phyloP scores from a whole-genome alignment of 2,113 vertebrate species.

The Entelurus aequoreus region DNA sequence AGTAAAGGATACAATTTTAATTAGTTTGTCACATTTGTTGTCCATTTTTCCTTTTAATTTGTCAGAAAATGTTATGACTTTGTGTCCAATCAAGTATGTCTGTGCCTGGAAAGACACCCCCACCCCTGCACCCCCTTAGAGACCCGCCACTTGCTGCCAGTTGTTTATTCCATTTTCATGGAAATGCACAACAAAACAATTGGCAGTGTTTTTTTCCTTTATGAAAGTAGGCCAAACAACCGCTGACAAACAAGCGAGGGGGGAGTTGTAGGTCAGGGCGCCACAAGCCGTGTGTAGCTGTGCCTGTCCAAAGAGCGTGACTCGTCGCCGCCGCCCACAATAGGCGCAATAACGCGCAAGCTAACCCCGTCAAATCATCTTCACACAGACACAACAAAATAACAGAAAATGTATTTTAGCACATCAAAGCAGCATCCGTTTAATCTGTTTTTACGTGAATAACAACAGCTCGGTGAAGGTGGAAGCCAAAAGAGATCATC shows the following conservation, averaged over 20 bases:
- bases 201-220: conserved; percentile 62
- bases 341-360: conserved; percentile 58
- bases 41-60: not conserved
- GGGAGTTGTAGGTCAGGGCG: conserved; percentile 67
- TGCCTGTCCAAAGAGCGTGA: conserved; percentile 54
- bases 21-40: not conserved
- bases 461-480: not conserved
- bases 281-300: conserved; percentile 63
- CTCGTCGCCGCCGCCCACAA: conserved; percentile 53
- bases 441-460: not conserved
- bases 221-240: conserved; percentile 76
- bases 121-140: not conserved
- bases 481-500: not conserved
- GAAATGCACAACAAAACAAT: conserved; percentile 69
- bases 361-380: conserved; percentile 48
- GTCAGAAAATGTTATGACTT: not conserved
- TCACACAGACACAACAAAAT: conserved; percentile 46
- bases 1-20: not conserved
- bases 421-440: not conserved
- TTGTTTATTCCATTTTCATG: conserved; percentile 69
- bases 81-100: not conserved
- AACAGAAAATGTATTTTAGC: not conserved
- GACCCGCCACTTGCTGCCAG: conserved; percentile 7
- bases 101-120: not conserved
- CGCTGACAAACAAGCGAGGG: conserved; percentile 61